Conservation (phyloP, 2,113 vertebrate genomes). For the Oceanites oceanicus region DNA sequence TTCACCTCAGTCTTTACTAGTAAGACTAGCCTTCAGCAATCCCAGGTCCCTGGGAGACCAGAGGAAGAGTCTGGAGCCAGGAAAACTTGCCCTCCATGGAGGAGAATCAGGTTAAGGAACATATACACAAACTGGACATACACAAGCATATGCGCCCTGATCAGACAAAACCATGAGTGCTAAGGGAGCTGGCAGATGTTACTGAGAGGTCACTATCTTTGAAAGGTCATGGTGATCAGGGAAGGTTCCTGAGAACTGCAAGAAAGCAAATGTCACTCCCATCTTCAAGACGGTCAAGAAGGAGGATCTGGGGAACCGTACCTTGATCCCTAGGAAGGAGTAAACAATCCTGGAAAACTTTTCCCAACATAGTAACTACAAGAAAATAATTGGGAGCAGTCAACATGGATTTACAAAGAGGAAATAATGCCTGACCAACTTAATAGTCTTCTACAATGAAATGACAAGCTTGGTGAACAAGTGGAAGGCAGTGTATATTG, state of each 20-base stretch:
- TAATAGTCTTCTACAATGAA: not conserved
- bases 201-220: not conserved
- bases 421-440: not conserved
- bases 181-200: not conserved
- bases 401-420: not conserved
- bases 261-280: not conserved
- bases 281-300: not conserved
- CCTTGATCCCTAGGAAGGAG: not conserved
- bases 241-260: not conserved
- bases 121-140: not conserved
- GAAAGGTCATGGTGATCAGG: not conserved
- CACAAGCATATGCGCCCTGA: not conserved
- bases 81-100: not conserved
- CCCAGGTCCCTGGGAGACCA: not conserved
- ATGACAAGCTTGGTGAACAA: not conserved
- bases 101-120: not conserved
- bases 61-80: not conserved
- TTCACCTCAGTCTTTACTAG: not conserved
- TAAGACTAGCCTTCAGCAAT: not conserved
- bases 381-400: not conserved
- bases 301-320: not conserved
- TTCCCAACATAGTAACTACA: not conserved
- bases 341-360: not conserved
- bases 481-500: not conserved
- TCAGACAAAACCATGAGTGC: not conserved